phyloP scores from a whole-genome alignment of 1,140 invertebrate species.

The Drosophila yakuba region DNA sequence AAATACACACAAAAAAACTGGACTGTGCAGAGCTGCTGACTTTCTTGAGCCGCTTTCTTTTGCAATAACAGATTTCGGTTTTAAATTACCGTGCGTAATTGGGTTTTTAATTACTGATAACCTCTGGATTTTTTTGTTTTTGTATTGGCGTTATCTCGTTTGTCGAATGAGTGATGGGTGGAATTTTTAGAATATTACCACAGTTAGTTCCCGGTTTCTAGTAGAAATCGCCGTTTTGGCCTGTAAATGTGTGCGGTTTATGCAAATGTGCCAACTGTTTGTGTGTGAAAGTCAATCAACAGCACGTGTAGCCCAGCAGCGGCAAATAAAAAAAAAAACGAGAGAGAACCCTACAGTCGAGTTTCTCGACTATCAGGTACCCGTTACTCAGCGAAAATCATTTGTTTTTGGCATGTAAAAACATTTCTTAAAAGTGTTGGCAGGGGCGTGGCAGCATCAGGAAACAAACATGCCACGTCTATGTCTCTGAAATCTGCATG shows the following conservation, averaged over 20 bases:
- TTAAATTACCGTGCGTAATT: background rate
- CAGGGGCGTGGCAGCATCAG: no score
- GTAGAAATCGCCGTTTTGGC: constrained; percentile 16
- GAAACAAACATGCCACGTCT: no score
- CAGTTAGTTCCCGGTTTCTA: constrained; percentile 6
- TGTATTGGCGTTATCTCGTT: constrained; percentile 1
- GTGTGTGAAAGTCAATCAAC: constrained; percentile 81
- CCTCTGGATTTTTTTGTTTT: constrained; percentile 6
- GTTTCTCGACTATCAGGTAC: background rate
- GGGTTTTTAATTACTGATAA: constrained; percentile 11
- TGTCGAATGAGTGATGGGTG: constrained; percentile 6
- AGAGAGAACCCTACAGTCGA: background rate
- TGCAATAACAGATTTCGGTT: constrained; percentile 4
- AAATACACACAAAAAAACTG: constrained; percentile 37
- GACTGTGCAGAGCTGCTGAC: constrained; percentile 22
- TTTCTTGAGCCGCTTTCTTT: constrained; percentile 42
- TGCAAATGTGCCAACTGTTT: constrained; percentile 48
- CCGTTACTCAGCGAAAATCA: background rate
- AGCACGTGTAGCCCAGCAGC: constrained; percentile 72
- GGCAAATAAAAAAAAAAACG: constrained; percentile 28
- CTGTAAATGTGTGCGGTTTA: constrained; percentile 23
- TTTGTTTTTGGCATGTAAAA: no score
- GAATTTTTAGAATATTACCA: constrained; percentile 4
- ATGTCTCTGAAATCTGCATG: no score
- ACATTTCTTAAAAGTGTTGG: no score